phyloP scores from a whole-genome alignment of 2,113 vertebrate species.

The Sapayoa aenigma region DNA sequence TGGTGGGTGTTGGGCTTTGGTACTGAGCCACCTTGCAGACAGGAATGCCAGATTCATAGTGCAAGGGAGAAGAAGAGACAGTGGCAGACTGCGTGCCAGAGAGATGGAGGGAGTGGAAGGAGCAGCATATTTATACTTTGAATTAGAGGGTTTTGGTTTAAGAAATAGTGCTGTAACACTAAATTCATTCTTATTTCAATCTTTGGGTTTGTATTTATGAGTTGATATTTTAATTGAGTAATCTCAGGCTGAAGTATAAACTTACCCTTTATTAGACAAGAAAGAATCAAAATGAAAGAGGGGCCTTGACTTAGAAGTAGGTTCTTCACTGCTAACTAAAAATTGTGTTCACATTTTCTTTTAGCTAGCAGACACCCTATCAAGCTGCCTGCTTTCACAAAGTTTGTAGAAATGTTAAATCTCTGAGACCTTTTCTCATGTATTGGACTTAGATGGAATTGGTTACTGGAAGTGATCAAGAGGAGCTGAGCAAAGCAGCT shows the following conservation, averaged over 20 bases:
- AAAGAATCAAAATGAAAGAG: neutral
- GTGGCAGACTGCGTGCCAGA: neutral
- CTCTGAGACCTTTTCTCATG: neutral
- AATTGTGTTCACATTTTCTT: neutral
- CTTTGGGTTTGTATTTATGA: neutral
- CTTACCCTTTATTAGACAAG: neutral
- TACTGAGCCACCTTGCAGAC: neutral
- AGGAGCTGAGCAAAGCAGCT: constrained; percentile 11
- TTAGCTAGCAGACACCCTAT: neutral
- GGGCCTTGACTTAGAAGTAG: neutral
- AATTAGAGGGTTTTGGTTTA: neutral
- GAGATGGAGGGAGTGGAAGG: neutral
- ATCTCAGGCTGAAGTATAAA: neutral
- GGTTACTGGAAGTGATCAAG: constrained; percentile 38
- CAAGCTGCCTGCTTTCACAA: neutral
- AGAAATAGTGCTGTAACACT: neutral
- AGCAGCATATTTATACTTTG: neutral
- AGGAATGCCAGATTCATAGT: neutral
- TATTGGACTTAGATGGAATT: neutral
- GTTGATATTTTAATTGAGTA: neutral
- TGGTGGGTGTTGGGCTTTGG: neutral
- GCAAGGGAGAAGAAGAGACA: neutral
- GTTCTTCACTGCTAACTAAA: neutral
- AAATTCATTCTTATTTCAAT: neutral
- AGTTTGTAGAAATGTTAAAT: neutral